Base-by-base conservation (phyloP, 2,888 invertebrate genomes). In the Seladonia tumulorum region DNA sequence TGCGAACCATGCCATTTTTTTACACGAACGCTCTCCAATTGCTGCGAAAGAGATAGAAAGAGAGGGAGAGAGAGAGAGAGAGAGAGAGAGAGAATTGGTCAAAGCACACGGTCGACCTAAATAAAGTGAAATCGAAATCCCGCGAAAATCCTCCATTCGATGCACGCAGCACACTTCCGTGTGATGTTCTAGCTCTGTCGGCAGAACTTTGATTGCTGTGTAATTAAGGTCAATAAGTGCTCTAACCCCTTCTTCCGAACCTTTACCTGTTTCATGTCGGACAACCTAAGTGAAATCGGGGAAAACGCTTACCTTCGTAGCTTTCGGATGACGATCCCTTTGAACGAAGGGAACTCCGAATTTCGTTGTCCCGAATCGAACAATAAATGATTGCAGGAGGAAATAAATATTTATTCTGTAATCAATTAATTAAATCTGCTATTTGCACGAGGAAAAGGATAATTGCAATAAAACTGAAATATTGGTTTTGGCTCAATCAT, bases 191-290 rank as follows among this genome's bases (percentile, higher is more conserved):
- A 18, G 60, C 71, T 83, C 71, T 60, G 77, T 53, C 42, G 71
- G 47, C 74, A 25, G 70, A 74, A 83, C 76, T 82, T 72, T 82
- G 83, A 83, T 82, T 76, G 83, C 82, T 76, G 71, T 53, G 82
- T 73, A 82, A 82, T 83, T 82, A 76, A 76, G 83, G 82, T 82
- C 83, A 83, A 73, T 66, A 72, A 73, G 57, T 82, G 82, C 53
- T 76, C 82, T 47, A 72, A 83, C 68, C 47, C 53, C 47, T 47
- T 76, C 76, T 25, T 60, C 68, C 68, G 68, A 42, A 68, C n/a
- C 22, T 68, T 68, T 68, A 39, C 68, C 68, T 39, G 42, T 39
- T 42, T 68, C 68, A 42, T 68, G 68, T 68, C 39, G 22, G 39
- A 68, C 39, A 22, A 39, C 22, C 68, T 35, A 39, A 39, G 68